Conservation (phyloP, 2,113 vertebrate genomes). For the Osmerus eperlanus region DNA sequence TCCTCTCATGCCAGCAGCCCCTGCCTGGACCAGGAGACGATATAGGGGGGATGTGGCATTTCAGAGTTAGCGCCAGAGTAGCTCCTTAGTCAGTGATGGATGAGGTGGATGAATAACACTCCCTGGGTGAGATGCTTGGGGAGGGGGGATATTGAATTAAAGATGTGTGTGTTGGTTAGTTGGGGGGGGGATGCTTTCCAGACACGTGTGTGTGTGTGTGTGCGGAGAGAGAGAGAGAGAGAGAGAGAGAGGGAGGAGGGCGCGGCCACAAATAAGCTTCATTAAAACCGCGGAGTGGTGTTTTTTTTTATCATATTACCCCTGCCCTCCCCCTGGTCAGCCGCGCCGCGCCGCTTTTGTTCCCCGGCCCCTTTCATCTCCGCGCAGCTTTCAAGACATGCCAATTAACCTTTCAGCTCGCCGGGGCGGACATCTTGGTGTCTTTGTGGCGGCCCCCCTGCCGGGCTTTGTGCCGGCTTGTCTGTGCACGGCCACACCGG, state of each 20-base stretch:
- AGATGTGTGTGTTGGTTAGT: not conserved
- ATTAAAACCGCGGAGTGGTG: conserved; percentile 57
- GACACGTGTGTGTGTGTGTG: not conserved
- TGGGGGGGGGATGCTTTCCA: not conserved
- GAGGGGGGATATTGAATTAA: not conserved
- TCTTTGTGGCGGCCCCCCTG: conserved; percentile 66
- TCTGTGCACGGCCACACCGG: conserved; percentile 59
- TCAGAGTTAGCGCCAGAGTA: conserved; percentile 10
- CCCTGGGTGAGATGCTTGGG: not conserved
- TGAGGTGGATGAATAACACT: conserved; percentile 14
- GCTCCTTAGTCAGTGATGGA: not conserved
- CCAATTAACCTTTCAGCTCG: conserved; percentile 76
- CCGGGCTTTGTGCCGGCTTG: conserved; percentile 58
- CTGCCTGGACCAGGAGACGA: not conserved
- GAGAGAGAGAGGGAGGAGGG: conserved; percentile 25
- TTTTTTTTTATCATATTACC: conserved; percentile 65
- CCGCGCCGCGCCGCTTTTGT: conserved; percentile 65
- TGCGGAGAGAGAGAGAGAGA: not conserved
- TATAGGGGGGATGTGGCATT: conserved; percentile 11
- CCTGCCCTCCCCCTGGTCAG: conserved; percentile 61
- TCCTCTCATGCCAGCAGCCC: not conserved
- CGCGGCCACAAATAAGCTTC: conserved; percentile 22
- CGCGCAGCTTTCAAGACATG: conserved; percentile 68
- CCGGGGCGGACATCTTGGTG: conserved; percentile 62
- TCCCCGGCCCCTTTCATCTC: conserved; percentile 69